Conservation (phyloP, 2,888 invertebrate genomes). For the Perithous albicinctus region DNA sequence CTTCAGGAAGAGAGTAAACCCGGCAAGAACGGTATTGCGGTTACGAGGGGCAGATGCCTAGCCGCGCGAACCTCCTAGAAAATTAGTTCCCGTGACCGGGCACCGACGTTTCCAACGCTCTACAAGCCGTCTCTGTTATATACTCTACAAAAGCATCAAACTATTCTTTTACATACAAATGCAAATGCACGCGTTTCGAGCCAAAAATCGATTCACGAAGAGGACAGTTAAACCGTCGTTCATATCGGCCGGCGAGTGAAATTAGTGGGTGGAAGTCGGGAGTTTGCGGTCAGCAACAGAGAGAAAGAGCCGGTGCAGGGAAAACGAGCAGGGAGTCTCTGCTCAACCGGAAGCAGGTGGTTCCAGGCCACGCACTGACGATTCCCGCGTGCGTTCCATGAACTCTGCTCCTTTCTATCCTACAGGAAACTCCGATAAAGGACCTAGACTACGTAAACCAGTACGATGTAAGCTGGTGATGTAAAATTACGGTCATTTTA, state of each 20-base stretch:
- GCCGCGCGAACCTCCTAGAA: slow-evolving; percentile 43
- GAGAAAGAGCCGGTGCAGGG: slow-evolving; percentile 4
- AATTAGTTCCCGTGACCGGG: slow-evolving; percentile 62
- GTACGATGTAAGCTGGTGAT: too few relatives aligned
- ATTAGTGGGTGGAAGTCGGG: slow-evolving; percentile 58
- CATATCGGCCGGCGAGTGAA: slow-evolving; percentile 28
- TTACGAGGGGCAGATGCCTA: slow-evolving; percentile 31
- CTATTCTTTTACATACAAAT: background rate
- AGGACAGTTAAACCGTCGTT: slow-evolving; percentile 44
- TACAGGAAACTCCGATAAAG: background rate
- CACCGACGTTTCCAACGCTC: too few relatives aligned
- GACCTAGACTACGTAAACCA: too few relatives aligned
- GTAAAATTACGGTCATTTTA: too few relatives aligned
- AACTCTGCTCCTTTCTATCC: slow-evolving; percentile 53
- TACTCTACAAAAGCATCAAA: too few relatives aligned
- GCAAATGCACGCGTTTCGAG: background rate
- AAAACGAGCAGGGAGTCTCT: slow-evolving; percentile 57
- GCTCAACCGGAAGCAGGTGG: slow-evolving; percentile 81
- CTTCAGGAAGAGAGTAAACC: slow-evolving; percentile 28
- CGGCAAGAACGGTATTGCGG: slow-evolving; percentile 59
- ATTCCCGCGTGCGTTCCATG: slow-evolving; percentile 70
- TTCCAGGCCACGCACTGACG: slow-evolving; percentile 82
- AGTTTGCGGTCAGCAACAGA: too few relatives aligned
- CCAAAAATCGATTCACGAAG: slow-evolving; percentile 45
- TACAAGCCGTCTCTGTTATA: too few relatives aligned